Percentiles rank a stretch among this genome's conserved stretches.
These are phyloP conservation scores for Aphelinus atriplicis DNA, from an alignment of 1,140 invertebrate species.

Conservation along the genomic window DNA sequence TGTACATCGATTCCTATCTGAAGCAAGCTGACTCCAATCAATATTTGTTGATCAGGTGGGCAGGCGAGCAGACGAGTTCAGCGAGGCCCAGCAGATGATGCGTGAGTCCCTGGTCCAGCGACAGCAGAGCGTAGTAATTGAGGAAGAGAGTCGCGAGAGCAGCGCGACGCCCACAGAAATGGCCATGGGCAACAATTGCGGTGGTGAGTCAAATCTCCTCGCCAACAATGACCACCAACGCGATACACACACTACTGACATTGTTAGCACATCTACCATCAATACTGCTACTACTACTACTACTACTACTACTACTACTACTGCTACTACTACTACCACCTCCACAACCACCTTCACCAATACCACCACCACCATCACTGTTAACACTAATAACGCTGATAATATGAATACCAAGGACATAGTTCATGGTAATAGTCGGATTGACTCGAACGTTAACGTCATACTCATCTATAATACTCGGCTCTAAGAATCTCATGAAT, in stretches of 20 bases:
- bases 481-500: constrained; percentile 44
- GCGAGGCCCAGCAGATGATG: constrained; percentile 72
- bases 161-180: constrained; percentile 36
- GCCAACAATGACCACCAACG: constrained; percentile 27
- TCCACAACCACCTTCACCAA: constrained; percentile 20
- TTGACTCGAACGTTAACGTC: constrained; percentile 50
- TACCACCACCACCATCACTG: constrained; percentile 27
- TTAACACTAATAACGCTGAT: constrained; percentile 41
- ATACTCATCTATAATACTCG: constrained; percentile 57
- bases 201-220: constrained; percentile 55
- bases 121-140: constrained; percentile 67
- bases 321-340: constrained; percentile 21
- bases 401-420: constrained; percentile 45
- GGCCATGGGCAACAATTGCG: constrained; percentile 48
- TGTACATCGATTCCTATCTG: no score
- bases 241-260: constrained; percentile 34
- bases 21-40: no score
- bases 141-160: constrained; percentile 47
- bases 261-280: constrained; percentile 16
- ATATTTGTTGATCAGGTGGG: constrained; percentile 67
- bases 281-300: constrained; percentile 8
- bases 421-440: constrained; percentile 39
- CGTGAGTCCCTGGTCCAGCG: constrained; percentile 63
- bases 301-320: constrained; percentile 30
- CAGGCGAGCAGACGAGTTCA: constrained; percentile 78